These are phyloP conservation scores for Pseudobourletiella spinata DNA, from an alignment of 1,140 invertebrate genomes.

Conservation along the genomic window DNA sequence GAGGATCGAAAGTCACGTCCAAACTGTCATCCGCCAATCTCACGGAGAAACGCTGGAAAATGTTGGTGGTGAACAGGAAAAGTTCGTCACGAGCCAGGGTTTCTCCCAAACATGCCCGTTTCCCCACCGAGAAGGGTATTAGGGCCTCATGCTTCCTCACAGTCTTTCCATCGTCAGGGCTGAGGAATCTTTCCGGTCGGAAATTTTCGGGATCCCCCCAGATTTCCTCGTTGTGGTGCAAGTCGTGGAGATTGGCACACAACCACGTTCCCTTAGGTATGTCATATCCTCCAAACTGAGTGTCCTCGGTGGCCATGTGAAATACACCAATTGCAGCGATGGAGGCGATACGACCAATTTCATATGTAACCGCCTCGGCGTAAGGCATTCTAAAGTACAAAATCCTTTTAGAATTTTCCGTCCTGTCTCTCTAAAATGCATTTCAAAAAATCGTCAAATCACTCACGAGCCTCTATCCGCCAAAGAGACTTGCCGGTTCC, in stretches of 20 bases:
- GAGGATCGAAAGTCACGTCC: neutral
- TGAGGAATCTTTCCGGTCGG: constrained; percentile 37
- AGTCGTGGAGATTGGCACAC: constrained; percentile 24
- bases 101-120: constrained; percentile 53
- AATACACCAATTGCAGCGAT: constrained; percentile 2
- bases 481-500: neutral
- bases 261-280: constrained; percentile 23
- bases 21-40: neutral
- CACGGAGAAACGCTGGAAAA: constrained; percentile 43
- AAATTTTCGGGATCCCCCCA: constrained; percentile 44
- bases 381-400: constrained; percentile 38
- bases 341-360: neutral
- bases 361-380: constrained; percentile 5
- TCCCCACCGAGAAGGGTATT: constrained; percentile 44
- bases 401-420: neutral
- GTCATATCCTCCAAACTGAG: constrained; percentile 8
- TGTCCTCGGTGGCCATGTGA: constrained; percentile 11
- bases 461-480: constrained; percentile 37
- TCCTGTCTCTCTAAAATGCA: too few species aligned
- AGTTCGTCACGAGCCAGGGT: constrained; percentile 44
- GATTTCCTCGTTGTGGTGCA: constrained; percentile 36
- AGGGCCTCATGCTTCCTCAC: constrained; percentile 20
- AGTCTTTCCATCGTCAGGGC: constrained; percentile 24
- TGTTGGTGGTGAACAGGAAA: constrained; percentile 4
- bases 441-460: constrained; percentile 40